Evolutionary conservation across 2,797 vertebrate genomes (phyloP).

Genomic region (Acomys russatus): DNA sequence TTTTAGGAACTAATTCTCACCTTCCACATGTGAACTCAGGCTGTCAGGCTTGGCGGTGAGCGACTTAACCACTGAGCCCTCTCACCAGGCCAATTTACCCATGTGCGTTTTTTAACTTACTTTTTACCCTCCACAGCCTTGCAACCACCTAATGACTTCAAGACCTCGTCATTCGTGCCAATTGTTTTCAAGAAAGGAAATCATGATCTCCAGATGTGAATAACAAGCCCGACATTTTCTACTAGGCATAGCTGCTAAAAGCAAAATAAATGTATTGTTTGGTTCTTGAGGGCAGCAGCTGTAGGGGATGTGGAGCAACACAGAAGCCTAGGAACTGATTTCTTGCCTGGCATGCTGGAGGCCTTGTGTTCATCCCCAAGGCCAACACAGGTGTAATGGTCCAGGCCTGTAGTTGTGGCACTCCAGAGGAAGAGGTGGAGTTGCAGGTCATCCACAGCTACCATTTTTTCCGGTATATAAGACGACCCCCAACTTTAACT

Average conservation of each 20-base stretch:
- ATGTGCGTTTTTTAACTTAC: not conserved
- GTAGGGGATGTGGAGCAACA: not conserved
- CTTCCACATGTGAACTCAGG: not conserved
- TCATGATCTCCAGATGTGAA: conserved; percentile 32
- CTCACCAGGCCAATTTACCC: not conserved
- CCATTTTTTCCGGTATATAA: no score
- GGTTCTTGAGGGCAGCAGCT: no score
- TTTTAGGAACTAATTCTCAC: not conserved
- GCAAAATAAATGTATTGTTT: not conserved
- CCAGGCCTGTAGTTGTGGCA: not conserved
- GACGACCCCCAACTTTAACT: no score
- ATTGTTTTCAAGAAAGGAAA: not conserved
- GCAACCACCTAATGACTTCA: not conserved
- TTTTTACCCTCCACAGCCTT: not conserved
- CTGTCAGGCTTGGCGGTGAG: not conserved
- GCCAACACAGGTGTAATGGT: no score
- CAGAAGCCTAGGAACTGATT: not conserved
- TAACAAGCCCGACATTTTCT: conserved; percentile 1
- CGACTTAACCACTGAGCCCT: not conserved
- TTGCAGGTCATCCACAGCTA: no score
- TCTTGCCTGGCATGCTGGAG: not conserved
- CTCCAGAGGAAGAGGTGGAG: not conserved
- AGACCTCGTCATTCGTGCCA: not conserved
- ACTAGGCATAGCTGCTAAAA: conserved; percentile 32
- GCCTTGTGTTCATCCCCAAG: not conserved